A percentile compares a stretch with the other conserved stretches of the same genome.
Evolutionary conservation across 2,113 vertebrate species (phyloP).

Genomic region (Alectura lathami): DNA sequence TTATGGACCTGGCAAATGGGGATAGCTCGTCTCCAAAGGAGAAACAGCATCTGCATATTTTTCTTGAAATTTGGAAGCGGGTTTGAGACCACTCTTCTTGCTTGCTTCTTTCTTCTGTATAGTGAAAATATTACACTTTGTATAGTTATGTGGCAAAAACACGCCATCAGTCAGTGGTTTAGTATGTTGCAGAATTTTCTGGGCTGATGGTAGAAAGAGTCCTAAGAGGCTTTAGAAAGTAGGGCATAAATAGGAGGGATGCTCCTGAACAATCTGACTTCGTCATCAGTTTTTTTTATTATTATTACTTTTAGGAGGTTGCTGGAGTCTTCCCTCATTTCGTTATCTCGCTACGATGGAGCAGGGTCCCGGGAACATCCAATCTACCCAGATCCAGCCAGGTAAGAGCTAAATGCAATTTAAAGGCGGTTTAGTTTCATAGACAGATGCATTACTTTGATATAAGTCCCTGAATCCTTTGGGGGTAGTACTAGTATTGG

Average conservation of each 20-base stretch:
- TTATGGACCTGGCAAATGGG: neutral
- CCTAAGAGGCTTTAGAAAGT: constrained; percentile 1
- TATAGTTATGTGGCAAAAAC: neutral
- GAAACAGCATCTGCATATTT: neutral
- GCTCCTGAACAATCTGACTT: constrained; percentile 56
- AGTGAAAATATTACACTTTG: neutral
- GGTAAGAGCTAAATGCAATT: constrained; percentile 79
- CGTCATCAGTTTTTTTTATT: constrained; percentile 63
- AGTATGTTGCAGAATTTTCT: neutral
- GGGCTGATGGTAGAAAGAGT: neutral
- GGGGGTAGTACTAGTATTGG: neutral
- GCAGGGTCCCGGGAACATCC: constrained; percentile 97
- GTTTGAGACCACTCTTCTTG: neutral
- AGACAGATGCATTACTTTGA: neutral
- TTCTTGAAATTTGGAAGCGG: neutral
- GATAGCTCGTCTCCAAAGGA: neutral
- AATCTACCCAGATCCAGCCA: constrained; percentile 97
- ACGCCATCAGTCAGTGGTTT: neutral
- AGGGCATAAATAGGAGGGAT: neutral
- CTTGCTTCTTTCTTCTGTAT: neutral
- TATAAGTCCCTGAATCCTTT: neutral
- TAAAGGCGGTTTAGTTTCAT: neutral
- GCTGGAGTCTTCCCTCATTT: constrained; percentile 95
- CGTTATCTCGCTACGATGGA: constrained; percentile 95
- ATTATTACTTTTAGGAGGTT: constrained; percentile 85